Conservation (phyloP, 2,113 vertebrate genomes). For the Tetrao urogallus region DNA sequence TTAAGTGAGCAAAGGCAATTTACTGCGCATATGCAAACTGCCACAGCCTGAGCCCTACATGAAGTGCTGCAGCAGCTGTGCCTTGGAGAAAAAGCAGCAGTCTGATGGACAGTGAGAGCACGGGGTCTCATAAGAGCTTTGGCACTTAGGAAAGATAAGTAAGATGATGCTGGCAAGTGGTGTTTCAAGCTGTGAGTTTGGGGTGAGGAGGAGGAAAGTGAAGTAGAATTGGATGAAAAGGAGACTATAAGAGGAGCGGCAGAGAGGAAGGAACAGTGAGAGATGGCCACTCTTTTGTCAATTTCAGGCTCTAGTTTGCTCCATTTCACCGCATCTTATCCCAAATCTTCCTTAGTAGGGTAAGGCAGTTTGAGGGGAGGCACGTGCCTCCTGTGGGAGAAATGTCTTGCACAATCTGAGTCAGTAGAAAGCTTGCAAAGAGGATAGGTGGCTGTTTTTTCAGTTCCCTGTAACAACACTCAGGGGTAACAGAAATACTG, state of each 20-base stretch:
- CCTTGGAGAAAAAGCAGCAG: neutral
- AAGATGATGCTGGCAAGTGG: neutral
- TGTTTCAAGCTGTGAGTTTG: neutral
- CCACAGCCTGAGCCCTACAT: accelerated
- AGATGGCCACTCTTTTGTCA: neutral
- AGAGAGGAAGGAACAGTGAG: neutral
- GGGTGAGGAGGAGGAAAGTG: neutral
- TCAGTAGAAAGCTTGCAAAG: neutral
- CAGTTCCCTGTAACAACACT: neutral
- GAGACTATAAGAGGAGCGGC: neutral
- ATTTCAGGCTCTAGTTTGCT: neutral
- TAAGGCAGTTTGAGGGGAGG: neutral
- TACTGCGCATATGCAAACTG: neutral
- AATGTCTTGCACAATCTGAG: neutral
- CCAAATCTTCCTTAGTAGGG: neutral
- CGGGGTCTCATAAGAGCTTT: neutral
- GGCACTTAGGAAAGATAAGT: neutral
- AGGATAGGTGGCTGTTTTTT: neutral
- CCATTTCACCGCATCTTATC: neutral
- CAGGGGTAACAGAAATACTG: neutral
- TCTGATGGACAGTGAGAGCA: neutral
- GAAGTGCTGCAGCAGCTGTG: accelerated
- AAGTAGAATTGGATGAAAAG: neutral
- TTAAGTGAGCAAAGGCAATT: neutral
- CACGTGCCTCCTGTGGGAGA: neutral